Evolutionary conservation across 2,888 invertebrate genomes (phyloP).

Genomic region (Stictocephala bisonia): DNA sequence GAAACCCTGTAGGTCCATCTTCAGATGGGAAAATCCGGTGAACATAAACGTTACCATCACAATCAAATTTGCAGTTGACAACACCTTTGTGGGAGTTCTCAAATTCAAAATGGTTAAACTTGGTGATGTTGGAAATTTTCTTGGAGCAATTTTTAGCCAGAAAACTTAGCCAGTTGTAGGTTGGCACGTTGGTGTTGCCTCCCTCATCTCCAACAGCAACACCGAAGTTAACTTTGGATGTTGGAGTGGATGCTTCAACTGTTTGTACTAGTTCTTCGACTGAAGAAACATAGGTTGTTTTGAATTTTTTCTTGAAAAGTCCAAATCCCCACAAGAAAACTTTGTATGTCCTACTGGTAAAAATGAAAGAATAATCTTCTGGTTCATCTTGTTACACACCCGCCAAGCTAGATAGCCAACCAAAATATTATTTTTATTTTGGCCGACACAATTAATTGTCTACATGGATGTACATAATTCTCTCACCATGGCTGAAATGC

Average conservation of each 20-base stretch:
- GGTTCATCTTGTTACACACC: too few relatives aligned
- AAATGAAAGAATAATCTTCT: too few relatives aligned
- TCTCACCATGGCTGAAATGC: slow-evolving; percentile 36
- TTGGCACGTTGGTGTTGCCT: not conserved
- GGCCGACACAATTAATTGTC: slow-evolving; percentile 49
- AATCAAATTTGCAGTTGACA: slow-evolving; percentile 24
- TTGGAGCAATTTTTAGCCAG: not conserved
- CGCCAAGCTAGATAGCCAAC: not conserved
- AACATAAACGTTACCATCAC: slow-evolving; percentile 12
- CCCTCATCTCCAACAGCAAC: not conserved
- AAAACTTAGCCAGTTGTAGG: slow-evolving; percentile 7
- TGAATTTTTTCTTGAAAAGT: too few relatives aligned
- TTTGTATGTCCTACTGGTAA: too few relatives aligned
- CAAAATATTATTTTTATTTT: slow-evolving; percentile 52
- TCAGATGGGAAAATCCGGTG: slow-evolving; percentile 15
- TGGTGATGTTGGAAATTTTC: too few relatives aligned
- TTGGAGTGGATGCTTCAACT: too few relatives aligned
- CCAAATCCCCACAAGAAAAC: too few relatives aligned
- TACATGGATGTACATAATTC: slow-evolving; percentile 41
- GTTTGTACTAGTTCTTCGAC: too few relatives aligned
- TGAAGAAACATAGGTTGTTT: too few relatives aligned
- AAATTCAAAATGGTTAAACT: too few relatives aligned
- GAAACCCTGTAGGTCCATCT: slow-evolving; percentile 20
- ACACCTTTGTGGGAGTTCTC: not conserved
- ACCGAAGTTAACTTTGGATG: too few relatives aligned